Evolutionary conservation across 2,797 vertebrate genomes (phyloP).

Genomic region (Neopelma chrysocephalum): DNA sequence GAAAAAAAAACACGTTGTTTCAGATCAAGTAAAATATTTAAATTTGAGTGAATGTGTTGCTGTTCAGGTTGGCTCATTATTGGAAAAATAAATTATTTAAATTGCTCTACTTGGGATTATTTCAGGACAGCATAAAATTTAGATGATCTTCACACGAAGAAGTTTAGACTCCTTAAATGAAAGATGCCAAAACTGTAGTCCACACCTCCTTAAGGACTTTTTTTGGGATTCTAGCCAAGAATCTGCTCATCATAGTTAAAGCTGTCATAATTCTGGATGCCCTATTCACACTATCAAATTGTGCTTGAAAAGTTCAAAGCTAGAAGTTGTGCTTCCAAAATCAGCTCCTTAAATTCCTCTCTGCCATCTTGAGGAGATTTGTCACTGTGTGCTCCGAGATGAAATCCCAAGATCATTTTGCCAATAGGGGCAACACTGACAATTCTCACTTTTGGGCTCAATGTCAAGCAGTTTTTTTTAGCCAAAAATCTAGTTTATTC

Average conservation of each 20-base stretch:
- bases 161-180: background rate
- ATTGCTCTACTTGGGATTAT: background rate
- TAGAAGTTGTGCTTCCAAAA: slow-evolving; percentile 37
- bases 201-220: background rate
- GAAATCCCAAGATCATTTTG: slow-evolving; percentile 1
- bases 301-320: background rate
- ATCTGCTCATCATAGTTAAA: background rate
- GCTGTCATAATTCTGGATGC: slow-evolving; percentile 42
- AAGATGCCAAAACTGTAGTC: background rate
- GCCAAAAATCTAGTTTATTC: background rate
- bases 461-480: background rate
- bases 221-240: background rate
- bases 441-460: background rate
- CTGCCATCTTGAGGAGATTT: slow-evolving; percentile 4
- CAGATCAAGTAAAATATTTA: background rate
- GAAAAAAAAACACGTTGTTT: background rate
- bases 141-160: background rate
- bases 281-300: slow-evolving; percentile 57
- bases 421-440: background rate
- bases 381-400: background rate
- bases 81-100: background rate
- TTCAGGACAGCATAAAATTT: background rate
- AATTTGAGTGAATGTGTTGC: background rate
- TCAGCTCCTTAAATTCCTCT: slow-evolving; percentile 7
- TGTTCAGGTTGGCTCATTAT: background rate